Conservation (phyloP, 2,113 vertebrate genomes). For the Anthoscopus minutus region DNA sequence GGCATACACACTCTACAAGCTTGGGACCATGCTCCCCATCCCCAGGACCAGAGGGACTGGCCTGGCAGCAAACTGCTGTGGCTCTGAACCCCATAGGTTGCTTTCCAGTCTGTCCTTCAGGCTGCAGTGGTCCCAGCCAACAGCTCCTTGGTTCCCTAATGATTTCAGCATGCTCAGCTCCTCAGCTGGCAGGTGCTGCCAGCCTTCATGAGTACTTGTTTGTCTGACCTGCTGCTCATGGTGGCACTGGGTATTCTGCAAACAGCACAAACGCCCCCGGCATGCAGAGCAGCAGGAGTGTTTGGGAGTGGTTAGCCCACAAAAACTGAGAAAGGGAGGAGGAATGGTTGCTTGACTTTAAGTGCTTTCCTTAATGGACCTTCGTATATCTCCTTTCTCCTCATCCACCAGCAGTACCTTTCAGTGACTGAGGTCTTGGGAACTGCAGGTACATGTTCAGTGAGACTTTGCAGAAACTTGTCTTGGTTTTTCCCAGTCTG, state of each 20-base stretch:
- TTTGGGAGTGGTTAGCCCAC: background rate
- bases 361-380: background rate
- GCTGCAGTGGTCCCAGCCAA: background rate
- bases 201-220: background rate
- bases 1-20: accelerated
- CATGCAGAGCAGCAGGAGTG: background rate
- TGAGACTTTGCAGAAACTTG: background rate
- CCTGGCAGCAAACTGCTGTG: background rate
- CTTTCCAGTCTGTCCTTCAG: background rate
- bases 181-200: background rate
- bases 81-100: accelerated
- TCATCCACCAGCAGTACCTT: background rate
- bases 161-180: background rate
- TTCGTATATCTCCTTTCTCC: background rate
- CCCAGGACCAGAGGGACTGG: background rate
- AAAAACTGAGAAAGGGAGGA: background rate
- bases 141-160: background rate
- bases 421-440: background rate
- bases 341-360: background rate
- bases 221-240: background rate
- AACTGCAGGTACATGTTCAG: background rate
- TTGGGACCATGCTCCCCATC: accelerated
- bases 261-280: background rate
- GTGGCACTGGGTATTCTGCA: background rate
- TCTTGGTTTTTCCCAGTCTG: background rate